Evolutionary conservation across 2,113 vertebrate genomes (phyloP), one percentile per base, ranked within the genome.

Genomic region (Circaetus cinerascens): DNA sequence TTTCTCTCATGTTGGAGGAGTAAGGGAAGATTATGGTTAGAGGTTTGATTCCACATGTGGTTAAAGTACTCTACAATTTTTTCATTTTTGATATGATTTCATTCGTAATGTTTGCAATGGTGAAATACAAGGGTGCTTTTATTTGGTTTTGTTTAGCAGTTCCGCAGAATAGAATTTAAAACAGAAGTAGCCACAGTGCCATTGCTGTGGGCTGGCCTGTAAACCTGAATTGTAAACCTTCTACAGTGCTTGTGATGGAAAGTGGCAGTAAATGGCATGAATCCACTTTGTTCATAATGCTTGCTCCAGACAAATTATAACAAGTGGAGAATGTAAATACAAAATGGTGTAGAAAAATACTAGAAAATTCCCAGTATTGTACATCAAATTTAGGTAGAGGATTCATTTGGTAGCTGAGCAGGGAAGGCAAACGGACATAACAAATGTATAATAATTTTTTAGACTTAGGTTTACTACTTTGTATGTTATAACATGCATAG

Each of bases 21-120:
- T 72, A 75, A 81, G 75, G 87, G 75, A 90, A 87, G 86, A 95
- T 97, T 97, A 95, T 95, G 93, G 95, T 96, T 96, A 87, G 91
- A 81, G 64, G 72, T 86, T 86, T 74, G 60, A 73, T 94, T 89
- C 93, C 75, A 26, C 76, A 56, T 91, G 88, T 87, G 94, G 79
- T 95, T 93, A 62, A 95, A 93, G 46, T 66, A 53, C 60, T 86
- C 53, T 75, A 64, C 78, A 95, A 66, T 93, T 89, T 96, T 96
- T 95, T 86, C 38, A 40, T 86, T 86, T 95, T 95, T 77, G 2
- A 55, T 81, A 62, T 10, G 29, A 64, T 87, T 95, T 84, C 48
- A 23, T 55, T 95, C 29, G 4, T 92, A 67, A n/a, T 79, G 41
- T 95, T 95, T 95, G 77, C 53, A 72, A 5, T 60, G 59, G 48